Evolutionary conservation across 1,140 invertebrate species (phyloP).

Genomic region (Belonocnema kinseyi): DNA sequence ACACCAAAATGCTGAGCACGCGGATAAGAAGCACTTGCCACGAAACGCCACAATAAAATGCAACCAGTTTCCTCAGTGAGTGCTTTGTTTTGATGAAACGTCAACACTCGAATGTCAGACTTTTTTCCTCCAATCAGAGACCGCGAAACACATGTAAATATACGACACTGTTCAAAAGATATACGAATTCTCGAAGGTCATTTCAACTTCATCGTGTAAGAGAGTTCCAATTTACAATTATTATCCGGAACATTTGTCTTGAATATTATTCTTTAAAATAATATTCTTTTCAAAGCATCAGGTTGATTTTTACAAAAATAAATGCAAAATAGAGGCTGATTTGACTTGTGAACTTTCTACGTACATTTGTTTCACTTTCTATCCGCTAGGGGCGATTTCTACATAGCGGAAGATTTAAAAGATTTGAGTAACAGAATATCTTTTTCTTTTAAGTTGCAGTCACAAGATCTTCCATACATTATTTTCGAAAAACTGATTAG

Average conservation of each 20-base stretch:
- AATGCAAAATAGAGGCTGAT: not conserved
- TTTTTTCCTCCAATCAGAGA: slow-evolving; percentile 49
- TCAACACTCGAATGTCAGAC: slow-evolving; percentile 60
- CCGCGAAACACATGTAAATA: slow-evolving; percentile 55
- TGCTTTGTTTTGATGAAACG: slow-evolving; percentile 71
- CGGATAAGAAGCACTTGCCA: slow-evolving; percentile 49
- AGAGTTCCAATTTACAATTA: no score
- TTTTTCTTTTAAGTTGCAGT: no score
- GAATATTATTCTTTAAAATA: not conserved
- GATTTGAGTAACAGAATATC: no score
- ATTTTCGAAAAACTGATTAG: no score
- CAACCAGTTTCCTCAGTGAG: slow-evolving; percentile 42
- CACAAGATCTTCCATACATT: no score
- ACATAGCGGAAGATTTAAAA: not conserved
- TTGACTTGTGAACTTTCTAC: not conserved
- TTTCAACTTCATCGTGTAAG: not conserved
- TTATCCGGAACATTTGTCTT: no score
- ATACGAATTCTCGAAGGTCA: not conserved
- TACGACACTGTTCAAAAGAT: slow-evolving; percentile 47
- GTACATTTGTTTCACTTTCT: not conserved
- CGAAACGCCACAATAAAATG: slow-evolving; percentile 60
- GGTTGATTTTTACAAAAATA: not conserved
- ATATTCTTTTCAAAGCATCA: not conserved
- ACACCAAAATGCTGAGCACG: not conserved
- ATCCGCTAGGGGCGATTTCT: not conserved